Percentiles rank a stretch among this genome's conserved stretches.
These are phyloP conservation scores for Atherinosoma microstoma DNA, from an alignment of 2,797 vertebrate species.

Conservation along the genomic window DNA sequence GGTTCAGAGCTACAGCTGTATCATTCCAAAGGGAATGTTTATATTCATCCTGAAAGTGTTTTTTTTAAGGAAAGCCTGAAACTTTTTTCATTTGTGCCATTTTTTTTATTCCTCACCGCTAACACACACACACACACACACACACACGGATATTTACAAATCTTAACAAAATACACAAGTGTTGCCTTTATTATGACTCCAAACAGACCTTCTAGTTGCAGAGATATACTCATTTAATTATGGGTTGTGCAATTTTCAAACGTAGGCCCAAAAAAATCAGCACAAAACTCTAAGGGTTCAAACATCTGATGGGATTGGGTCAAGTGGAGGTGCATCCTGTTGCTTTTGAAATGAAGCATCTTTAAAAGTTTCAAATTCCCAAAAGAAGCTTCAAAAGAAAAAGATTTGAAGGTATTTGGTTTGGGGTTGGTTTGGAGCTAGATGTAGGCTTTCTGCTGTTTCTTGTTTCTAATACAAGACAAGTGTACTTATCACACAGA, in stretches of 20 bases:
- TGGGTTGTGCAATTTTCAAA: no score
- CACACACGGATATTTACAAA: no score
- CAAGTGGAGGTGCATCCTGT: not conserved
- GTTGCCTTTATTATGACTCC: not conserved
- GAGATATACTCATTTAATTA: no score
- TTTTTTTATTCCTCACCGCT: not conserved
- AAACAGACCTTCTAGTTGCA: not conserved
- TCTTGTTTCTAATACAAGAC: not conserved
- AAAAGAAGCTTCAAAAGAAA: not conserved
- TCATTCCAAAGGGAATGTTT: not conserved
- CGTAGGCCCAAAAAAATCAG: no score
- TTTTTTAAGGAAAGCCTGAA: not conserved
- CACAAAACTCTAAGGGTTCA: no score
- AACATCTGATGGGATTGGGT: no score
- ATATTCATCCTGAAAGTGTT: not conserved
- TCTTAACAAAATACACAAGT: not conserved
- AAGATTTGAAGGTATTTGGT: not conserved
- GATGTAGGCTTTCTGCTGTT: not conserved
- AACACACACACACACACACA: no score
- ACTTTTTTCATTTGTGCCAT: not conserved
- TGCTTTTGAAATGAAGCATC: not conserved
- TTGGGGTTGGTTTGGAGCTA: not conserved
- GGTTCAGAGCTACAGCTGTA: not conserved
- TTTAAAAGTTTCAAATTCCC: not conserved
- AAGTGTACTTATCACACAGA: conserved; percentile 17